A percentile compares a stretch with the other conserved stretches of the same genome.
These are phyloP conservation scores for Malacosoma neustria DNA, from an alignment of 2,888 invertebrate species.

Conservation along the genomic window DNA sequence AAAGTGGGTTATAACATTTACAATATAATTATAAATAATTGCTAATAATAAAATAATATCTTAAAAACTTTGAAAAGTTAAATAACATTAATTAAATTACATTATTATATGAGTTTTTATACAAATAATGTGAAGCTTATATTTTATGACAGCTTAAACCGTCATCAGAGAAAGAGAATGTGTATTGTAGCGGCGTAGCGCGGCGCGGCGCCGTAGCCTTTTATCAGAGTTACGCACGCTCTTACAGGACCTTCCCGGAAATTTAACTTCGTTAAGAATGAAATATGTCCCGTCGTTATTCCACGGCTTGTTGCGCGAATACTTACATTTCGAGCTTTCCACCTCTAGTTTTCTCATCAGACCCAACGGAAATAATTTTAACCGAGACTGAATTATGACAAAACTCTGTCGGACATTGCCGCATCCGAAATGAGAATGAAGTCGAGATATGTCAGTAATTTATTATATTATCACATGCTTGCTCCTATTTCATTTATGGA, in stretches of 20 bases:
- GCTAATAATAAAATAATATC: too few species aligned
- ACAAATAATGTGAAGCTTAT: conserved; percentile 9
- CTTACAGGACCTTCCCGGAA: conserved; percentile 65
- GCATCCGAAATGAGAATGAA: conserved; percentile 72
- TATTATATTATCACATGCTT: conserved; percentile 67
- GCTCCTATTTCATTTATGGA: conserved; percentile 20
- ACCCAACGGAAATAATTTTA: conserved; percentile 72
- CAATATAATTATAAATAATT: too few species aligned
- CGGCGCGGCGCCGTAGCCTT: conserved; percentile 54
- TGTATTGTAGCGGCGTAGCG: conserved; percentile 33
- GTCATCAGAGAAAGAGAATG: conserved; percentile 39
- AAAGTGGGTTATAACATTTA: too few species aligned
- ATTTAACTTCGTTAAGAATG: conserved; percentile 74
- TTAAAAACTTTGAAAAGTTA: too few species aligned
- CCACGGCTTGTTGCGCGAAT: conserved; percentile 70
- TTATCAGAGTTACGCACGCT: conserved; percentile 71
- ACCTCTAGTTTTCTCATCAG: conserved; percentile 74
- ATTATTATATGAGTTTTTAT: conserved; percentile 8
- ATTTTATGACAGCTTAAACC: conserved; percentile 24
- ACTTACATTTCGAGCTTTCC: conserved; percentile 66
- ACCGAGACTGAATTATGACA: conserved; percentile 74
- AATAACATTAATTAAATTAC: too few species aligned
- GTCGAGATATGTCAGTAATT: conserved; percentile 68
- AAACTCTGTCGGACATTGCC: conserved; percentile 72
- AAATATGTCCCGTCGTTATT: conserved; percentile 71